Evolutionary conservation across 2,888 invertebrate genomes (phyloP), one percentile per base, ranked within the genome.

Genomic region (Diadegma fenestrale): DNA sequence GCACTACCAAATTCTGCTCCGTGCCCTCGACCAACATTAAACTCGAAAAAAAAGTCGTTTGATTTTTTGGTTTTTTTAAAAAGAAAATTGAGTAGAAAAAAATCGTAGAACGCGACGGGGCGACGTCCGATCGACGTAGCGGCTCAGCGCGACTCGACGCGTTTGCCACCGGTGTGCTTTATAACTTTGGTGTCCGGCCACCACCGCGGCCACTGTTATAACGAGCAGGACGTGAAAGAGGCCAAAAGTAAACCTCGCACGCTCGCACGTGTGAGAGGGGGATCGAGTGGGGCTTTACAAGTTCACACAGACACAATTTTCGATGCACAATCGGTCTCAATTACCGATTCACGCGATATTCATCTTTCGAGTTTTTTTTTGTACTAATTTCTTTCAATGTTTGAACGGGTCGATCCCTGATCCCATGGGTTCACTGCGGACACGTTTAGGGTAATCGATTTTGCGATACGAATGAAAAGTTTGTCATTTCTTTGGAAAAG

Each of bases 121-220:
- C 90, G 89, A 90, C 88, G 90, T 91, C 89, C 91, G 90, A 90
- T 88, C 91, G 92, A 82, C 83, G 87, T 91, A 91, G 92, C 92
- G 91, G 90, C 92, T 91, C 91, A 80, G 45, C 80, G 58, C 92
- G 91, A 88, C 90, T 92, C 89, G 89, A 87, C 87, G 79, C 88
- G 87, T 86, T 89, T 89, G 88, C 88, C 85, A 75, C 89, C 85
- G 91, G 90, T 92, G 89, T 89, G 89, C 93, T 93, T 93, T 93
- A 93, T 93, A 93, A 93, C 92, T 92, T 93, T 92, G 91, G 92
- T 90, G 73, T 69, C 80, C 75, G 80, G 45, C 84, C 87, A 84
- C 85, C 86, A 73, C 80, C 76, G 82, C 80, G 78, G 58, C 22
- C 73, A 72, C 85, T 79, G 80, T 73, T 68, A 80, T 80, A 68